Percentiles rank a stretch among this genome's conserved stretches.
Evolutionary conservation across 2,113 vertebrate genomes (phyloP).

Genomic region (Nerophis lumbriciformis): DNA sequence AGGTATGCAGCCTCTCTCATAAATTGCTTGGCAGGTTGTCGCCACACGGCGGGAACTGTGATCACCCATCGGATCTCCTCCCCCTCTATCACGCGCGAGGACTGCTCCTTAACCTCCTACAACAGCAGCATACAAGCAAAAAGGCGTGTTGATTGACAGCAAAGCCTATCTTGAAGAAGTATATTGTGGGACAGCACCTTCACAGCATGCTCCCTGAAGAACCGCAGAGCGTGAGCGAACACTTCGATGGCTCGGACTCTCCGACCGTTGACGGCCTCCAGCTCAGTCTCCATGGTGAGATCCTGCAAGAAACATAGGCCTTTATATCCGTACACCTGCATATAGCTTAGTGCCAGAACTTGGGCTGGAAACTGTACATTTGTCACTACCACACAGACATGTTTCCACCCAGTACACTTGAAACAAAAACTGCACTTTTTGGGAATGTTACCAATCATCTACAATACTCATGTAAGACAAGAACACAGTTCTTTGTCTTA

Average conservation of each 20-base stretch:
- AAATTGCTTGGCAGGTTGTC: conserved; percentile 96
- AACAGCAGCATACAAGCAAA: neutral
- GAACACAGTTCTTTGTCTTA: too few species aligned
- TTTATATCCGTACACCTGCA: neutral
- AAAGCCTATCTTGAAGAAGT: too few species aligned
- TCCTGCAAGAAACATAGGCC: conserved; percentile 58
- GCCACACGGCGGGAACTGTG: conserved; percentile 96
- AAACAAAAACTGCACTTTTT: too few species aligned
- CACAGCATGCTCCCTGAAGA: conserved; percentile 89
- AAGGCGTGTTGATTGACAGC: too few species aligned
- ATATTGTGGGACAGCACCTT: conserved; percentile 70
- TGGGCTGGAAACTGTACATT: too few species aligned
- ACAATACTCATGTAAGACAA: too few species aligned
- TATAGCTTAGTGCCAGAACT: neutral
- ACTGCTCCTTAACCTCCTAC: conserved; percentile 90
- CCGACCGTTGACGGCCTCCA: conserved; percentile 86
- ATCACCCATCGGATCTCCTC: conserved; percentile 88
- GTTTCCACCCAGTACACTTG: too few species aligned
- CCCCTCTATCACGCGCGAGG: conserved; percentile 68
- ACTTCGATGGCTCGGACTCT: conserved; percentile 85
- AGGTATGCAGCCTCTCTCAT: conserved; percentile 94
- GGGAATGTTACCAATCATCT: too few species aligned
- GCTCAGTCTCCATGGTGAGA: conserved; percentile 81
- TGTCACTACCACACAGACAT: too few species aligned
- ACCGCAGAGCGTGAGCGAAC: conserved; percentile 85